Evolutionary conservation across 2,113 vertebrate genomes (phyloP).

Genomic region (Neofelis nebulosa): DNA sequence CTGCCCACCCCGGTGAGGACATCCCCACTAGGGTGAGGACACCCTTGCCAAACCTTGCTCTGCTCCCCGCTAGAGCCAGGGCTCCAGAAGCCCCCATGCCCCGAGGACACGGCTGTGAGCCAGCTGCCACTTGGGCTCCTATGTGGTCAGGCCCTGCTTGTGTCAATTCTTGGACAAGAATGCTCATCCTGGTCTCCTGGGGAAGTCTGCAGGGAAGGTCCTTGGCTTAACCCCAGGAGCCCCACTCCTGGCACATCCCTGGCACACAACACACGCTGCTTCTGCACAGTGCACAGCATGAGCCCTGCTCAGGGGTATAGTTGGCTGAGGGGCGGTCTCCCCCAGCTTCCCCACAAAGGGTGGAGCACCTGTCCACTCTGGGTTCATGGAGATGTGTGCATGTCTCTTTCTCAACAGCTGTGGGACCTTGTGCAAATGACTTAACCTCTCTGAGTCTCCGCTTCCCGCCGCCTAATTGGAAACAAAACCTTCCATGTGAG

Average conservation of each 20-base stretch:
- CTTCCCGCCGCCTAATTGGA: not conserved
- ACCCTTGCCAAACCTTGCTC: not conserved
- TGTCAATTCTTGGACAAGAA: not conserved
- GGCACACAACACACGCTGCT: not conserved
- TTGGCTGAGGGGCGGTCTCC: not conserved
- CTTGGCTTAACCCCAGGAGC: rapidly evolving
- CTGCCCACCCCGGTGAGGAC: not conserved
- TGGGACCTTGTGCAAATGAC: not conserved
- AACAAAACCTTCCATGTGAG: not conserved
- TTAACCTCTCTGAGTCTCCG: not conserved
- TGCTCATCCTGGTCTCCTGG: not conserved
- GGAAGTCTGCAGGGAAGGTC: not conserved
- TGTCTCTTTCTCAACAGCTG: not conserved
- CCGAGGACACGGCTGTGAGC: not conserved
- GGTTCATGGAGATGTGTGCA: not conserved
- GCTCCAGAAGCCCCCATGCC: not conserved
- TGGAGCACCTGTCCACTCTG: not conserved
- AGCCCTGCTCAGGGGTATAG: not conserved
- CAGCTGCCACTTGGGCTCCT: not conserved
- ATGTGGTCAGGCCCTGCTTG: not conserved
- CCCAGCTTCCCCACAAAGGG: not conserved
- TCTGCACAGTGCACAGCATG: not conserved
- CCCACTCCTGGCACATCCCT: not conserved
- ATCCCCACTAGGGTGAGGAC: not conserved
- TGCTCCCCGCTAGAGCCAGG: not conserved